Conservation (phyloP, 2,113 vertebrate species). For the Xerus inauris region DNA sequence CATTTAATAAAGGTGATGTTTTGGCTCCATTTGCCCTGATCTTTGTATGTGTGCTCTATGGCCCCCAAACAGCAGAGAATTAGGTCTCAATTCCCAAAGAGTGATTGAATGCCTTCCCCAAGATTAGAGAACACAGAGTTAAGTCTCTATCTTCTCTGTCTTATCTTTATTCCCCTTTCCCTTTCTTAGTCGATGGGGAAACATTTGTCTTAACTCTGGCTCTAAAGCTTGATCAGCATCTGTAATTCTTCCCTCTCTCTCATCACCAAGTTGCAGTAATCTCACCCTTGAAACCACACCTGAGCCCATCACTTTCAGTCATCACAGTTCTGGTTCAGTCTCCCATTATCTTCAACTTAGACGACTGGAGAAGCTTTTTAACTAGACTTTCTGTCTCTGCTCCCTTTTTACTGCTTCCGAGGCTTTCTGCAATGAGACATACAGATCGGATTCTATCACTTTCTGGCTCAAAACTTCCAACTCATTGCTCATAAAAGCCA, state of each 20-base stretch:
- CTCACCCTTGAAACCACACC: conserved; percentile 47
- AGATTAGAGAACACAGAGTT: background rate
- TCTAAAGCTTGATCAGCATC: conserved; percentile 8
- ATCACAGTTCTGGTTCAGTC: background rate
- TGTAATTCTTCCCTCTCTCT: conserved; percentile 45
- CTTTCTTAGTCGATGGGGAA: background rate
- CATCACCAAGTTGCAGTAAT: conserved; percentile 42
- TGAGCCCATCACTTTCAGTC: conserved; percentile 10
- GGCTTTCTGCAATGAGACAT: background rate
- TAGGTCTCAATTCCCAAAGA: background rate
- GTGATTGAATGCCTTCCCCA: background rate
- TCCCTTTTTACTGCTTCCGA: background rate
- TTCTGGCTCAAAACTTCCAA: background rate
- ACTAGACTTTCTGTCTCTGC: background rate
- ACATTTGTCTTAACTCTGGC: background rate
- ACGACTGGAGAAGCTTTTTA: background rate
- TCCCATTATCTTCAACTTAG: background rate
- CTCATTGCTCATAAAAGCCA: background rate
- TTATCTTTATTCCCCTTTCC: background rate
- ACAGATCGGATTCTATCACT: background rate
- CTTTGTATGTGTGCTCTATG: background rate
- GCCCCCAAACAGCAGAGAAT: background rate
- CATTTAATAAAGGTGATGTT: background rate
- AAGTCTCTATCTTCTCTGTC: background rate
- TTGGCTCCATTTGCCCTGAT: background rate